Conservation (phyloP, 2,888 invertebrate species). For the Lasioglossum marginatum region DNA sequence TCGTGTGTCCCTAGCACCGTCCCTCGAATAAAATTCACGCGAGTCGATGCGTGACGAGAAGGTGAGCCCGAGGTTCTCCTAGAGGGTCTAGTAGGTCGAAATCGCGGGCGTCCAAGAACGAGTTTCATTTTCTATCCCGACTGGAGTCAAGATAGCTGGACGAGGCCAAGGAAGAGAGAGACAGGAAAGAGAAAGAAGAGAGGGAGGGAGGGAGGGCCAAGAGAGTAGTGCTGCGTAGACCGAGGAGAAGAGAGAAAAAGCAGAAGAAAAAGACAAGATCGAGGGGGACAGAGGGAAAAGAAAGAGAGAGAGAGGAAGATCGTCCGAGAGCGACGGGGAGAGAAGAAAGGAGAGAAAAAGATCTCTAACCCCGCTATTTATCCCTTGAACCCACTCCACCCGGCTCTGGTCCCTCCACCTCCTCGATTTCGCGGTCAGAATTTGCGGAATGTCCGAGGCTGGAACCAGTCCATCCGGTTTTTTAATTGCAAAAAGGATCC, state of each 20-base stretch:
- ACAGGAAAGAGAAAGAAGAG: background rate
- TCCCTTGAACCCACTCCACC: slow-evolving; percentile 66
- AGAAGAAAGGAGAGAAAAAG: slow-evolving; percentile 16
- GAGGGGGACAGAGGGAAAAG: slow-evolving; percentile 7
- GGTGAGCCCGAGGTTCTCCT: slow-evolving; percentile 5
- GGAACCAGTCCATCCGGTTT: slow-evolving; percentile 83
- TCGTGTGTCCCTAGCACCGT: background rate
- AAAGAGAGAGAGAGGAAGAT: slow-evolving; percentile 11
- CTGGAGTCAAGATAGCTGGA: slow-evolving; percentile 32
- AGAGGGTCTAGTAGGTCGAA: slow-evolving; percentile 59
- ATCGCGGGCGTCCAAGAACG: slow-evolving; percentile 62
- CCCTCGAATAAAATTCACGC: slow-evolving; percentile 30
- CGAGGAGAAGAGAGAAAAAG: background rate
- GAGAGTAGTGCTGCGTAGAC: background rate
- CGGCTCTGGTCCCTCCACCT: slow-evolving; percentile 59
- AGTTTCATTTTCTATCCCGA: slow-evolving; percentile 69
- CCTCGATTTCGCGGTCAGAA: slow-evolving; percentile 82
- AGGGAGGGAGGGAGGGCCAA: background rate
- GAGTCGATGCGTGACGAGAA: background rate
- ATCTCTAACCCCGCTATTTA: slow-evolving; percentile 74
- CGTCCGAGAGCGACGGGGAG: background rate
- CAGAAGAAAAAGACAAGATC: slow-evolving; percentile 13
- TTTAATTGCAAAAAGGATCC: slow-evolving; percentile 84
- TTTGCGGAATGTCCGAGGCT: slow-evolving; percentile 83
- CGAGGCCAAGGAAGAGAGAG: background rate